Evolutionary conservation across 2,113 vertebrate species (phyloP).

Genomic region (Ranitomeya imitator): DNA sequence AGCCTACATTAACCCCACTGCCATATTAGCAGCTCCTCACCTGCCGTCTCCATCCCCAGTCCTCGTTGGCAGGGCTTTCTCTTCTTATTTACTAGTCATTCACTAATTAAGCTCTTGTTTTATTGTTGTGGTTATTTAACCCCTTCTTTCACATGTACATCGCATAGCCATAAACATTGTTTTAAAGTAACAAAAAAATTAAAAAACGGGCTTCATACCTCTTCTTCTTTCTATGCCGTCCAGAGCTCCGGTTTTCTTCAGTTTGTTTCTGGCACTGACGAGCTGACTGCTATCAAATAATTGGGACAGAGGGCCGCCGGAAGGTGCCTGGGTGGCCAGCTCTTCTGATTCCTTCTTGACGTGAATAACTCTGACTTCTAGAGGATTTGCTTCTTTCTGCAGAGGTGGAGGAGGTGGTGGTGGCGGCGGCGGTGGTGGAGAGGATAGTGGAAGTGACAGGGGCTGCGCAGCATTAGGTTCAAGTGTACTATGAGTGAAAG

Average conservation of each 20-base stretch:
- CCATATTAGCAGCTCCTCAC: too few relatives aligned
- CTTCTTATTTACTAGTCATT: too few relatives aligned
- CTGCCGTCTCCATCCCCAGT: too few relatives aligned
- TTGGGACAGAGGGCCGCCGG: constrained; percentile 74
- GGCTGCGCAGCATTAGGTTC: constrained; percentile 66
- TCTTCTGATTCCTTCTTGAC: constrained; percentile 68
- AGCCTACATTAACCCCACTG: too few relatives aligned
- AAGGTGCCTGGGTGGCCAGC: constrained; percentile 69
- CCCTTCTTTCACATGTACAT: too few relatives aligned
- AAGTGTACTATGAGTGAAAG: constrained; percentile 65
- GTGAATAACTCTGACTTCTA: constrained; percentile 62
- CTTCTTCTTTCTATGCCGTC: constrained; percentile 88
- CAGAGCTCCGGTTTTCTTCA: constrained; percentile 86
- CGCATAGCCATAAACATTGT: too few relatives aligned
- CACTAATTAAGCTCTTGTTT: too few relatives aligned
- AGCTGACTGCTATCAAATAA: constrained; percentile 96
- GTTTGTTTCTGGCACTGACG: constrained; percentile 89
- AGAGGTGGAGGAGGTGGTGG: constrained; percentile 66
- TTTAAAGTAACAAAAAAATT: background rate
- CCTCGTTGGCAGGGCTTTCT: too few relatives aligned
- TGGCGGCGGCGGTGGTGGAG: constrained; percentile 59
- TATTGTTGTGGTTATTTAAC: too few relatives aligned
- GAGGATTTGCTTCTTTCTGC: constrained; percentile 68
- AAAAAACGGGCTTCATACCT: constrained; percentile 72
- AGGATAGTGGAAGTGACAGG: constrained; percentile 64